Evolutionary conservation across 1,140 invertebrate species (phyloP).

Genomic region (Ooceraea biroi): DNA sequence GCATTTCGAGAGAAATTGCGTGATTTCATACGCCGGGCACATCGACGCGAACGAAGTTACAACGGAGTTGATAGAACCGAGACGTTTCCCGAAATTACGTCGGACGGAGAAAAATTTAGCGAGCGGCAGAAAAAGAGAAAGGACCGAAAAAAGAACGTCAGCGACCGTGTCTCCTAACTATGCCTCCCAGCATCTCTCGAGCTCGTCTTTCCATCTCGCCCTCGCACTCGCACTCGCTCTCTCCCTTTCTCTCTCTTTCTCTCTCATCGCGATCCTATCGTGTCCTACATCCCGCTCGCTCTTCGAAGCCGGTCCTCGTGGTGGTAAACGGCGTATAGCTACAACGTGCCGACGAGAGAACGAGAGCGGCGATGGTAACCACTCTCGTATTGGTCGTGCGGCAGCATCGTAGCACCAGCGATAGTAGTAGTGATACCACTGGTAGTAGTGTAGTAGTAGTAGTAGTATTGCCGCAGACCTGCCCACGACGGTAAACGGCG

Average conservation of each 20-base stretch:
- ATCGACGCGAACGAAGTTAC: too few species aligned
- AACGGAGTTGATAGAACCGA: neutral
- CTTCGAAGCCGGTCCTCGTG: constrained; percentile 19
- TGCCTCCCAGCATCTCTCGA: neutral
- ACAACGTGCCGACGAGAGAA: constrained; percentile 51
- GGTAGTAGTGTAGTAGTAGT: constrained; percentile 17
- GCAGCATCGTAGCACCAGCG: constrained; percentile 15
- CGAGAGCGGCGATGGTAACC: constrained; percentile 21
- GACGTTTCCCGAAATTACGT: neutral
- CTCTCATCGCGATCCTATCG: neutral
- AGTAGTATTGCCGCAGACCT: constrained; percentile 43
- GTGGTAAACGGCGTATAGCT: constrained; percentile 49
- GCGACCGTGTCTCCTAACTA: neutral
- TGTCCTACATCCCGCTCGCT: constrained; percentile 31
- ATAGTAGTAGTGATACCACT: too few species aligned
- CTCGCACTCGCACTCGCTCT: neutral
- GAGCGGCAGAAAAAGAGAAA: neutral
- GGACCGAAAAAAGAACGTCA: neutral
- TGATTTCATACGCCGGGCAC: neutral
- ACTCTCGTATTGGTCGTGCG: neutral
- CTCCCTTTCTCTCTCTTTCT: constrained; percentile 58
- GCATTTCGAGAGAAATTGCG: neutral
- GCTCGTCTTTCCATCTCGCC: too few species aligned
- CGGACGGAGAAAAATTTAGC: neutral
- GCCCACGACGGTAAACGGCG: constrained; percentile 55